A percentile compares a stretch with the other conserved stretches of the same genome.
These are phyloP conservation scores for Hippoglossus stenolepis DNA, from an alignment of 2,113 vertebrate genomes.

Conservation along the genomic window DNA sequence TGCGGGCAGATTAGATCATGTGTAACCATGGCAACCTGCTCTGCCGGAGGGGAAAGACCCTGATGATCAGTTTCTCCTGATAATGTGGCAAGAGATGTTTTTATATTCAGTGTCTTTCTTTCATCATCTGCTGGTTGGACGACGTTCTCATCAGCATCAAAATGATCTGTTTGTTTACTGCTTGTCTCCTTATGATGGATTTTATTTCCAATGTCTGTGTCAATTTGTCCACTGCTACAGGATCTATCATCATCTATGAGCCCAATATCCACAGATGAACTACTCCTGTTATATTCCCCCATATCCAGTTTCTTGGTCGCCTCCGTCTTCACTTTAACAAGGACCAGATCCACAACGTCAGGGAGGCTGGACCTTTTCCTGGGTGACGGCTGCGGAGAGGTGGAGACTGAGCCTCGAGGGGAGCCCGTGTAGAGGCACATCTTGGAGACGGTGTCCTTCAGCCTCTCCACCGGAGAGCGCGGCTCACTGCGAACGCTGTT, in stretches of 20 bases:
- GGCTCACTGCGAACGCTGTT: constrained; percentile 72
- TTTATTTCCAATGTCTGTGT: not conserved
- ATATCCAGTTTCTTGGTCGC: constrained; percentile 48
- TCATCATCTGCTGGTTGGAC: not conserved
- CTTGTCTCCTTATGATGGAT: not conserved
- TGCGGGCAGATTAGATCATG: constrained; percentile 71
- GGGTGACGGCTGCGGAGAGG: constrained; percentile 74
- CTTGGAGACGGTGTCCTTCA: constrained; percentile 88
- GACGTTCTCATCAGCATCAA: not conserved
- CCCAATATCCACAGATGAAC: constrained; percentile 14
- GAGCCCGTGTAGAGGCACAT: constrained; percentile 89
- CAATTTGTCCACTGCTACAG: not conserved
- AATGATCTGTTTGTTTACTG: constrained; percentile 20
- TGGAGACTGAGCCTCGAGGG: constrained; percentile 51
- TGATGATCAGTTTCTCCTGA: constrained; percentile 20
- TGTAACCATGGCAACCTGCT: constrained; percentile 48
- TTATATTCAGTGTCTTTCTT: not conserved
- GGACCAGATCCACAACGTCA: constrained; percentile 76
- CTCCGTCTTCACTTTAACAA: constrained; percentile 58
- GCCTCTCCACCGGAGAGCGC: constrained; percentile 84
- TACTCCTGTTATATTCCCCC: not conserved
- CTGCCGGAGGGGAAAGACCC: not conserved
- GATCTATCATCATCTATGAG: not conserved
- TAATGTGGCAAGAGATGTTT: constrained; percentile 34
- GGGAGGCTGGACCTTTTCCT: constrained; percentile 75